These are phyloP conservation scores for Ciconia boyciana DNA, from an alignment of 2,113 vertebrate genomes.

Conservation along the genomic window DNA sequence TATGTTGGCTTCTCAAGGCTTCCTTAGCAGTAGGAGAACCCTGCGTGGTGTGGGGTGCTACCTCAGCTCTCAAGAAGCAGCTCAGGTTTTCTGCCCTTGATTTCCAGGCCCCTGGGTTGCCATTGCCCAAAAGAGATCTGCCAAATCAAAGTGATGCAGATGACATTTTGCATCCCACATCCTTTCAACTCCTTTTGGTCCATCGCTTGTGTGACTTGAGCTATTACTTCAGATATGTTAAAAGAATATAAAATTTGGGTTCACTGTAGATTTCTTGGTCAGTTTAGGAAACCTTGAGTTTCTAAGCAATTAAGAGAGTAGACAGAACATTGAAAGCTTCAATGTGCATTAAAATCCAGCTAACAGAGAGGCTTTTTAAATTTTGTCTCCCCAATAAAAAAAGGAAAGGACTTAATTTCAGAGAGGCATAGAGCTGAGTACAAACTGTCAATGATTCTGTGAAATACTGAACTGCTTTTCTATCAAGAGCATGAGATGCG, in stretches of 20 bases:
- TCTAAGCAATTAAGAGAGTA: neutral
- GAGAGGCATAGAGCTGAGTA: neutral
- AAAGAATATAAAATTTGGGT: neutral
- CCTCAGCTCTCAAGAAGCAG: neutral
- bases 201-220: neutral
- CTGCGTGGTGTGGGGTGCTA: accelerated
- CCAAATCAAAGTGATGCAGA: accelerated
- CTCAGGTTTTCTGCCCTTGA: neutral
- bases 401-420: neutral
- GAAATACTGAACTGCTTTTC: neutral
- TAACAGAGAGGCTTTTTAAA: neutral
- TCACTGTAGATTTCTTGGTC: neutral
- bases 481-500: neutral
- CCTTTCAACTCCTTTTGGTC: neutral
- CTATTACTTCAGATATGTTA: neutral
- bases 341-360: neutral
- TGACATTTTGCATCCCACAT: neutral
- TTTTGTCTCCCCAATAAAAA: neutral
- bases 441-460: neutral
- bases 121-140: neutral
- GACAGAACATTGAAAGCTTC: neutral
- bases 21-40: neutral
- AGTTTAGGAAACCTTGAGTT: neutral
- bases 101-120: neutral
- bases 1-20: neutral